Evolutionary conservation across 1,140 invertebrate genomes (phyloP).

Genomic region (Drosophila tropicalis): DNA sequence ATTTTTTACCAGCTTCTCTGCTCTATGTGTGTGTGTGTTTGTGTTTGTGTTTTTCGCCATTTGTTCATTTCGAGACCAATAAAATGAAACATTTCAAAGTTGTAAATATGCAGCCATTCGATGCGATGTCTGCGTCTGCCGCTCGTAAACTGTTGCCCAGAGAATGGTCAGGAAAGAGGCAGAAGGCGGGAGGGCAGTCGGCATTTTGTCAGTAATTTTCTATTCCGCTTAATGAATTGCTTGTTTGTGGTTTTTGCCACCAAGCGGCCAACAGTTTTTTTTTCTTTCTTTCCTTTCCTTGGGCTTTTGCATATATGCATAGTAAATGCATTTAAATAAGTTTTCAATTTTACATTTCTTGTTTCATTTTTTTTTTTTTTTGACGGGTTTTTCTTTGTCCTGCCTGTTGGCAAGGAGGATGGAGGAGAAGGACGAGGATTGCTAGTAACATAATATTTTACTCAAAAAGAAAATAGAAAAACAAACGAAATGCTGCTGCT

Average conservation of each 20-base stretch:
- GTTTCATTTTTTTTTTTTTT: not conserved
- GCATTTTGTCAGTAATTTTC: conserved; percentile 70
- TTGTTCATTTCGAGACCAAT: conserved; percentile 83
- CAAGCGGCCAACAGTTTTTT: not conserved
- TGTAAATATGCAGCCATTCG: conserved; percentile 76
- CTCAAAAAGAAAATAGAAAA: conserved; percentile 74
- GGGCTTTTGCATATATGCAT: conserved; percentile 67
- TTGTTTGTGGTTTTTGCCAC: conserved; percentile 54
- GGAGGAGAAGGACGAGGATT: conserved; percentile 23
- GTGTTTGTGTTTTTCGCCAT: conserved; percentile 62
- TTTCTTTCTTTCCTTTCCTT: not conserved
- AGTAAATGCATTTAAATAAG: conserved; percentile 72
- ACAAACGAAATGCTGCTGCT: conserved; percentile 75
- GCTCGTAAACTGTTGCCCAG: conserved; percentile 47
- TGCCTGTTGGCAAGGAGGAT: conserved; percentile 9
- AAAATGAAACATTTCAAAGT: conserved; percentile 80
- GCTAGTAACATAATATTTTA: conserved; percentile 78
- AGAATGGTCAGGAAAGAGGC: not conserved
- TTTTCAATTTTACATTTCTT: conserved; percentile 19
- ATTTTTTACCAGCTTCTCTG: conserved; percentile 58
- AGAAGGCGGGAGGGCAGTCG: conserved; percentile 40
- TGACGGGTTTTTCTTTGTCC: conserved; percentile 2
- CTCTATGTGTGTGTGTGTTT: conserved; percentile 27
- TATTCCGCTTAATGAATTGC: conserved; percentile 78
- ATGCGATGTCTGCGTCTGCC: conserved; percentile 61